These are phyloP conservation scores for Amphimedon queenslandica DNA, from an alignment of 37 sponge, comb jelly and placozoan species.

Conservation along the genomic window DNA sequence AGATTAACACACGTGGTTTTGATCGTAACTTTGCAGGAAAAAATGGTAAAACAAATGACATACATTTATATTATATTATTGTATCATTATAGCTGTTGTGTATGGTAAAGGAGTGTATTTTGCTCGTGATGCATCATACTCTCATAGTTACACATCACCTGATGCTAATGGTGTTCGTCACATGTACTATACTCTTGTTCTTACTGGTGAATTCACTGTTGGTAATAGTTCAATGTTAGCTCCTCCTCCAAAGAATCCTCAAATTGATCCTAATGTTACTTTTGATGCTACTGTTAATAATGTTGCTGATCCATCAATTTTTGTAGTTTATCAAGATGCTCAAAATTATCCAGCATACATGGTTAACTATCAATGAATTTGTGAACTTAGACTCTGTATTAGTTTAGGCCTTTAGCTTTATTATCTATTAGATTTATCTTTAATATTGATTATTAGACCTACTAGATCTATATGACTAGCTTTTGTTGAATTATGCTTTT, in stretches of 20 bases:
- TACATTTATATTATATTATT: too few relatives aligned
- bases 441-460: too few relatives aligned
- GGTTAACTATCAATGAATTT: constrained; percentile 18
- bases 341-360: constrained; percentile 63
- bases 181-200: constrained; percentile 45
- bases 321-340: constrained; percentile 61
- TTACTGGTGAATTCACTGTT: constrained; percentile 47
- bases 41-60: too few relatives aligned
- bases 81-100: constrained; percentile 1
- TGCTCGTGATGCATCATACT: constrained; percentile 62
- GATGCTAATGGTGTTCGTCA: constrained; percentile 50
- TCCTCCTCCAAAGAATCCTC: constrained; percentile 47
- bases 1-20: too few relatives aligned
- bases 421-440: too few relatives aligned
- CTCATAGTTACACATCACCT: constrained; percentile 41
- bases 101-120: constrained; percentile 45
- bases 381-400: too few relatives aligned
- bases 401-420: too few relatives aligned
- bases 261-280: neutral
- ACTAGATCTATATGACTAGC: too few relatives aligned
- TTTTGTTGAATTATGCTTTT: too few relatives aligned
- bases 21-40: too few relatives aligned
- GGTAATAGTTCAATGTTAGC: constrained; percentile 22
- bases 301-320: constrained; percentile 37
- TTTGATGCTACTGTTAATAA: constrained; percentile 57